phyloP scores from a whole-genome alignment of 2,113 vertebrate genomes.

The Festucalex cinctus region DNA sequence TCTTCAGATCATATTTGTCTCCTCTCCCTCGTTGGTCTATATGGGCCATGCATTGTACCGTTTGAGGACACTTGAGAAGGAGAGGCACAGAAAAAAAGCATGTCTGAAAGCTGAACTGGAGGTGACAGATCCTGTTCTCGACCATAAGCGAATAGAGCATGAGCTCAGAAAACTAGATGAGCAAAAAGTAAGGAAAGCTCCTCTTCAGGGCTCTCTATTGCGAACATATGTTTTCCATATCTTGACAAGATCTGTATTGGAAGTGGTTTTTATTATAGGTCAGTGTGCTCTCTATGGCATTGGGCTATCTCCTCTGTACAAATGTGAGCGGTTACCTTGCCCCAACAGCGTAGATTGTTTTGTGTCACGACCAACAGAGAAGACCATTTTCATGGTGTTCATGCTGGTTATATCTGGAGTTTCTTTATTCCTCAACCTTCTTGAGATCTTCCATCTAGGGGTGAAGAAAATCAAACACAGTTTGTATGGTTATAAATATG shows the following conservation, averaged over 20 bases:
- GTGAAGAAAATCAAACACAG: conserved; percentile 82
- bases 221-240: conserved; percentile 91
- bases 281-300: conserved; percentile 90
- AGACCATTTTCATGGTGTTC: conserved; percentile 94
- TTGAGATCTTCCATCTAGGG: conserved; percentile 89
- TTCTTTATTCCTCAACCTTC: conserved; percentile 85
- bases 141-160: conserved; percentile 81
- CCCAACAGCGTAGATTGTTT: conserved; percentile 93
- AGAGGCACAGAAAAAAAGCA: conserved; percentile 82
- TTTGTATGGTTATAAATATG: conserved; percentile 67
- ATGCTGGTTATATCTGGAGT: conserved; percentile 89
- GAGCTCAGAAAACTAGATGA: conserved; percentile 88
- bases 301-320: conserved; percentile 84
- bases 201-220: conserved; percentile 85
- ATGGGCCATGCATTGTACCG: conserved; percentile 91
- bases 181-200: conserved; percentile 89
- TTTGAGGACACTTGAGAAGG: conserved; percentile 85
- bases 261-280: conserved; percentile 89
- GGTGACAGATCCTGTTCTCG: conserved; percentile 69
- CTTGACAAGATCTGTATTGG: conserved; percentile 86
- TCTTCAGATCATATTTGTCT: conserved; percentile 92
- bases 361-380: conserved; percentile 92
- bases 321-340: conserved; percentile 83
- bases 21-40: conserved; percentile 89
- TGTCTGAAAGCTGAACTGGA: conserved; percentile 82